Percentiles rank a stretch among this genome's conserved stretches.
These are phyloP conservation scores for Pagrus major DNA, from an alignment of 2,113 vertebrate species.

Conservation along the genomic window DNA sequence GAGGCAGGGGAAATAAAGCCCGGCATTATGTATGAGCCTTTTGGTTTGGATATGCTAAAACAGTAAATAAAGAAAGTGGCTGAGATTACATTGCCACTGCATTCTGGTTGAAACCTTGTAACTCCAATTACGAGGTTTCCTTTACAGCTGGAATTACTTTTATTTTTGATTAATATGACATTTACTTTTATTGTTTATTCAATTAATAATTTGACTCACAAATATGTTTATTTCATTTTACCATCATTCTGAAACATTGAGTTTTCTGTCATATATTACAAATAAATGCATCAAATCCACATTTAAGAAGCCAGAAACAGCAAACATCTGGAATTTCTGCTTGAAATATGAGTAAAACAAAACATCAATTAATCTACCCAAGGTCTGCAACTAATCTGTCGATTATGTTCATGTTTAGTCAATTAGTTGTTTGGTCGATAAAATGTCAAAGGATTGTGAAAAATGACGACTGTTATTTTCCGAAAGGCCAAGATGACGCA, in stretches of 20 bases:
- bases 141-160: not conserved
- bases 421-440: too few species aligned
- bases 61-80: conserved; percentile 18
- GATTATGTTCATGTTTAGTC: too few species aligned
- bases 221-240: not conserved
- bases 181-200: not conserved
- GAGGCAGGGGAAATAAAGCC: conserved; percentile 37
- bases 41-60: conserved; percentile 7
- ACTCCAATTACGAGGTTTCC: not conserved
- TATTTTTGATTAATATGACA: not conserved
- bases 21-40: conserved; percentile 50
- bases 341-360: too few species aligned
- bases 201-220: not conserved
- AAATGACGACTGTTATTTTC: too few species aligned
- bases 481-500: too few species aligned
- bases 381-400: too few species aligned
- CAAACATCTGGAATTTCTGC: not conserved
- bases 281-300: not conserved
- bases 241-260: not conserved
- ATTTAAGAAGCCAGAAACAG: not conserved
- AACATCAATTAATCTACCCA: too few species aligned
- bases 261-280: not conserved
- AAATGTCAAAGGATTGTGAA: too few species aligned
- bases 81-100: not conserved
- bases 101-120: not conserved